Base-by-base conservation (phyloP, 2,797 vertebrate genomes). In the Pogoniulus pusillus region DNA sequence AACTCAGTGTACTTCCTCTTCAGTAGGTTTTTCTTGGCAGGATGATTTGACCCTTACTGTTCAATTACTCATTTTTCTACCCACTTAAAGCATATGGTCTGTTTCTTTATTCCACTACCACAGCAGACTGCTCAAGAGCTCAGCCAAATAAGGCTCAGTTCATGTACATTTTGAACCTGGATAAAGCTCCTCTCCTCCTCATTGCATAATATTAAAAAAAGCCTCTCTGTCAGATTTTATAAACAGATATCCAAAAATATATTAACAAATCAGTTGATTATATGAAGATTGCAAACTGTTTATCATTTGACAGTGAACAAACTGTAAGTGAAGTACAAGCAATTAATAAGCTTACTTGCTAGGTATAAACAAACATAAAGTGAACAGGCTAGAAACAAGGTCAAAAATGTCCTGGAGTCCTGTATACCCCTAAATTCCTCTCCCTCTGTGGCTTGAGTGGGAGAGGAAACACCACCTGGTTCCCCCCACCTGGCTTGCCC, bases 11-110 rank as follows among this genome's bases (percentile, higher is more conserved):
- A 91, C 91, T 93, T 95, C 93, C 94, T 90, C 85, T 87, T 84
- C 63, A 57, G 78, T 78, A 75, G 37, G 59, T 82, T 95, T 95
- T 93, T 94, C 91, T 93, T 96, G 93, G 88, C 91, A 92, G 59
- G 63, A 90, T 7, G 12, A 81, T 81, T 82, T 92, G 75, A 94
- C 65, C 59, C 85, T 85, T 80, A 69, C 35, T 72, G 47, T 66
- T 92, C 75, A 94, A 89, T 93, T 94, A 91, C 92, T 94, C 43
- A 91, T 90, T 91, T 91, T 92, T 92, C 70, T 85, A 59, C 43
- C 12, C 65, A 66, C 62, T 66, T 85, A 85, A 88, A 94, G 92
- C 53, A 89, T 75, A 72, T 26, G 14, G 26, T 16, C 35, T 43
- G 49, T 59, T 80, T 91, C 30, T 89, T 85, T 85, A 73, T 82